Percentiles rank a stretch among this genome's conserved stretches.
Evolutionary conservation across 1,140 invertebrate species (phyloP).

Genomic region (Heliconius congener): DNA sequence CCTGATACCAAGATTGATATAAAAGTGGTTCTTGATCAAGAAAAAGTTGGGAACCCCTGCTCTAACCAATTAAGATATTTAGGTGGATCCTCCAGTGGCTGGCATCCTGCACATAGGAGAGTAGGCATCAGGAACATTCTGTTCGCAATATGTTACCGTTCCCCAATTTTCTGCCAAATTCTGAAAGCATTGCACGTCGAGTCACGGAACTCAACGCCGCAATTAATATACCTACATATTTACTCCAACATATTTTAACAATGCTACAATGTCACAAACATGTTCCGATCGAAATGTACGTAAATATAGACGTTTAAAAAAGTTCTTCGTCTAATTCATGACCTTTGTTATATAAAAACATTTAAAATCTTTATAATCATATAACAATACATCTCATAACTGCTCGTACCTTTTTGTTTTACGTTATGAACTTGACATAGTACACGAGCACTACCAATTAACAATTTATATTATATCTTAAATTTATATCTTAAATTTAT

Average conservation of each 20-base stretch:
- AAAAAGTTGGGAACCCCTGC: no score
- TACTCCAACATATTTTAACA: no score
- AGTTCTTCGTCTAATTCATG: background rate
- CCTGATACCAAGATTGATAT: no score
- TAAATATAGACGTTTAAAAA: background rate
- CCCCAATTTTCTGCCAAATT: no score
- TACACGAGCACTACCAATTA: conserved; percentile 11
- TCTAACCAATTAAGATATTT: background rate
- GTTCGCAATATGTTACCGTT: no score
- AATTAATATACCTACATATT: no score
- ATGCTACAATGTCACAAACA: no score
- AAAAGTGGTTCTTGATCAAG: no score
- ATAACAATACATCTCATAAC: background rate
- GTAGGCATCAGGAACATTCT: background rate
- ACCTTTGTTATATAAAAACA: background rate
- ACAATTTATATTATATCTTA: conserved; percentile 9
- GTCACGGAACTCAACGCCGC: no score
- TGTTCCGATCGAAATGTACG: no score
- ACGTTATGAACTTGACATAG: conserved; percentile 20
- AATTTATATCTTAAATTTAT: conserved; percentile 4
- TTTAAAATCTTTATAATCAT: background rate
- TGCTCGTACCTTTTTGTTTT: background rate
- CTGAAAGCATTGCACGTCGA: no score
- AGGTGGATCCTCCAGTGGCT: background rate
- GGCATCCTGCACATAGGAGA: no score